phyloP scores from a whole-genome alignment of 1,140 invertebrate species.

The Camponotus pennsylvanicus region DNA sequence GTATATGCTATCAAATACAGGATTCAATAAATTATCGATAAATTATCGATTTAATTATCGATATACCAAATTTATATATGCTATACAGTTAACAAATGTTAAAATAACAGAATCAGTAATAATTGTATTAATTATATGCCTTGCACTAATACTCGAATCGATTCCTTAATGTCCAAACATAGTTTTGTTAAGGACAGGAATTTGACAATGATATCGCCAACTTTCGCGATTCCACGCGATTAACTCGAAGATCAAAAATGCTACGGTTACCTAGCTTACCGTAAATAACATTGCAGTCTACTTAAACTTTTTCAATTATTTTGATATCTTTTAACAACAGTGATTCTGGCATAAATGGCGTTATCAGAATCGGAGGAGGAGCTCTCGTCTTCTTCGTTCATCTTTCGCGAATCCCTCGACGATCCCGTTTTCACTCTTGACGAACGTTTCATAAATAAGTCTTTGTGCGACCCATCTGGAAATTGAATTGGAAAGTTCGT shows the following conservation, averaged over 20 bases:
- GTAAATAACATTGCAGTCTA: slow-evolving; percentile 73
- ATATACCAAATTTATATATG: no score
- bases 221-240: background rate
- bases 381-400: slow-evolving; percentile 18
- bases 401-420: slow-evolving; percentile 6
- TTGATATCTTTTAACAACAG: slow-evolving; percentile 76
- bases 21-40: no score
- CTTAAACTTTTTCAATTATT: slow-evolving; percentile 83
- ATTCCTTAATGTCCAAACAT: no score
- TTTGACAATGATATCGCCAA: no score
- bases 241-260: background rate
- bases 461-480: slow-evolving; percentile 74
- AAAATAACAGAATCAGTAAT: no score
- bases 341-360: slow-evolving; percentile 9
- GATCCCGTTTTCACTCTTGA: slow-evolving; percentile 34
- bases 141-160: no score
- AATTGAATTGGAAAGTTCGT: slow-evolving; percentile 81
- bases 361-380: slow-evolving; percentile 24
- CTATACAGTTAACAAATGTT: no score
- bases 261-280: slow-evolving; percentile 1
- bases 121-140: no score
- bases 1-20: no score
- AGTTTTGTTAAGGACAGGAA: no score
- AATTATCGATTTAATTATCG: no score
- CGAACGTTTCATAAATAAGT: slow-evolving; percentile 80